These are phyloP conservation scores for Drosophila suboccidentalis DNA, from an alignment of 2,888 invertebrate species.

Conservation along the genomic window DNA sequence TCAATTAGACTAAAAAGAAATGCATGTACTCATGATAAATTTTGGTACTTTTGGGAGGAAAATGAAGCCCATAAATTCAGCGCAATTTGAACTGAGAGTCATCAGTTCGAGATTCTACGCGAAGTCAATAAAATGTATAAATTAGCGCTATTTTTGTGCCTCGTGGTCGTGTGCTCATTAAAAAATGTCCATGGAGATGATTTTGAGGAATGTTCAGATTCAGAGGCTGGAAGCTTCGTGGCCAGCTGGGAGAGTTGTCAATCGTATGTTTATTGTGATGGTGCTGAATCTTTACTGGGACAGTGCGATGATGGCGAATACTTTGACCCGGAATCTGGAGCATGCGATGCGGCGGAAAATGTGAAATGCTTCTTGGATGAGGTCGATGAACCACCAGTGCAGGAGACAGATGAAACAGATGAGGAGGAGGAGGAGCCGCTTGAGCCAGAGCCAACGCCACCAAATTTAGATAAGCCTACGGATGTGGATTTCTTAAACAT, in stretches of 20 bases:
- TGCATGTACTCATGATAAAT: constrained; percentile 43
- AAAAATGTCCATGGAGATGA: constrained; percentile 44
- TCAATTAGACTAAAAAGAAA: constrained; percentile 73
- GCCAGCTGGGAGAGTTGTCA: constrained; percentile 74
- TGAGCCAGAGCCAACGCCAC: constrained; percentile 42
- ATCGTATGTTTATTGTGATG: constrained; percentile 81
- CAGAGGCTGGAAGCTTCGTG: constrained; percentile 65
- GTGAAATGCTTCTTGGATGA: constrained; percentile 77
- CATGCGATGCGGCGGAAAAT: constrained; percentile 73
- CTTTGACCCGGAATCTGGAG: constrained; percentile 70
- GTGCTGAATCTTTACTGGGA: constrained; percentile 72
- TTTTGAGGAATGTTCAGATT: constrained; percentile 74
- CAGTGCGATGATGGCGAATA: constrained; percentile 77
- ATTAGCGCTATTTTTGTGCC: constrained; percentile 26
- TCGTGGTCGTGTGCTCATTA: constrained; percentile 9
- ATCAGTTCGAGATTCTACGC: constrained; percentile 54
- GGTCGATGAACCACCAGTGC: constrained; percentile 47
- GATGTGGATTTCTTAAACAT: constrained; percentile 60
- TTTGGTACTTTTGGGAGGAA: constrained; percentile 12
- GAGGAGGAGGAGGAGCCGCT: constrained; percentile 23
- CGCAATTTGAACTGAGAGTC: constrained; percentile 9
- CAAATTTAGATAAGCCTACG: constrained; percentile 42
- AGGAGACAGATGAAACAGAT: constrained; percentile 9
- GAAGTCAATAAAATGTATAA: constrained; percentile 50
- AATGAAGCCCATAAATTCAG: constrained; percentile 55